Evolutionary conservation across 1,140 invertebrate species (phyloP).

Genomic region (Homalodisca vitripennis): DNA sequence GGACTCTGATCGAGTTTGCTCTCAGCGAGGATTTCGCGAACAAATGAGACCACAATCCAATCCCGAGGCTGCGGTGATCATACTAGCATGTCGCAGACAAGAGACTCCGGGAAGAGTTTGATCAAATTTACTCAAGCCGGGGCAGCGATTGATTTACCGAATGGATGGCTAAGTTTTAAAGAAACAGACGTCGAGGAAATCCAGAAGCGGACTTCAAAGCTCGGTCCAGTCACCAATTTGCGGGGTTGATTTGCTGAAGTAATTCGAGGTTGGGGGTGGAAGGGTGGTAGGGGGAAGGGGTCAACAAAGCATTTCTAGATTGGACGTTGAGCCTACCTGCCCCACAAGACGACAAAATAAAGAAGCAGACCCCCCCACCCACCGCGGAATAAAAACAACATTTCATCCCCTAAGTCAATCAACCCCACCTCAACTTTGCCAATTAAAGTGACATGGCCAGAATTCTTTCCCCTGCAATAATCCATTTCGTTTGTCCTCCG

Average conservation of each 20-base stretch:
- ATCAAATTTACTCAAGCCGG: background rate
- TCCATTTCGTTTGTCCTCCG: slow-evolving; percentile 23
- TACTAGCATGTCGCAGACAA: too few relatives aligned
- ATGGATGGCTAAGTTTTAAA: background rate
- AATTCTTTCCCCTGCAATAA: slow-evolving; percentile 16
- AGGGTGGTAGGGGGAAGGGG: background rate
- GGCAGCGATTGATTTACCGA: background rate
- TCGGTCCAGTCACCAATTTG: slow-evolving; percentile 10
- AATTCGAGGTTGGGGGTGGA: background rate
- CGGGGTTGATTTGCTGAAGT: slow-evolving; percentile 10
- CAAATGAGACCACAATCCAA: background rate
- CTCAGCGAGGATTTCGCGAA: background rate
- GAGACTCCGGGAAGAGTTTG: background rate
- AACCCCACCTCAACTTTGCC: slow-evolving; percentile 26
- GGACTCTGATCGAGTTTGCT: too few relatives aligned
- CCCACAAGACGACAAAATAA: slow-evolving; percentile 6
- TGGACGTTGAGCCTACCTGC: background rate
- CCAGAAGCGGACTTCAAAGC: slow-evolving; percentile 5
- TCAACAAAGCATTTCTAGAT: background rate
- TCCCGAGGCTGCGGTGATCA: too few relatives aligned
- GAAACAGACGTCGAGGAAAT: slow-evolving; percentile 9
- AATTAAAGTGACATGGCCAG: slow-evolving; percentile 29
- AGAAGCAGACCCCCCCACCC: slow-evolving; percentile 1
- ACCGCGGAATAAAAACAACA: slow-evolving; percentile 1
- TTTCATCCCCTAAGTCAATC: background rate